Evolutionary conservation across 2,888 invertebrate species (phyloP).

Genomic region (Bimastos eiseni): DNA sequence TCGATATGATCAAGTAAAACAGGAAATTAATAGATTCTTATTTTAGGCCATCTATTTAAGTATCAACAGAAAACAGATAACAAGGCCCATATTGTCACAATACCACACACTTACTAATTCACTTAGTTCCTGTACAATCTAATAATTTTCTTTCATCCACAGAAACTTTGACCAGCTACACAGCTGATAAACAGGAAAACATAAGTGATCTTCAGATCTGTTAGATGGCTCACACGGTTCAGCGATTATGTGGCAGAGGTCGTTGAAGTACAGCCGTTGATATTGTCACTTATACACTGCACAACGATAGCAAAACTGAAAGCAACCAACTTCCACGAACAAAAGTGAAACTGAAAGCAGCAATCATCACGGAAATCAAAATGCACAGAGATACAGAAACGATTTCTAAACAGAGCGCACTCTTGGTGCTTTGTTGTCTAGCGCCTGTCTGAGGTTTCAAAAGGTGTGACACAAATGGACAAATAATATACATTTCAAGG

Average conservation of each 20-base stretch:
- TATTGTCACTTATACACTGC: neutral
- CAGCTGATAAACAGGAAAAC: neutral
- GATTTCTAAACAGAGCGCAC: neutral
- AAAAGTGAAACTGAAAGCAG: conserved; percentile 16
- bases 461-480: neutral
- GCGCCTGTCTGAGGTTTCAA: neutral
- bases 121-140: neutral
- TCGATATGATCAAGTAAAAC: too few species aligned
- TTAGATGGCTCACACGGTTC: neutral
- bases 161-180: neutral
- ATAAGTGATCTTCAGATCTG: neutral
- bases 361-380: neutral
- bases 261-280: neutral
- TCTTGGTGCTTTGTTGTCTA: neutral
- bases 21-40: too few species aligned
- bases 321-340: neutral
- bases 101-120: neutral
- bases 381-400: neutral
- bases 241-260: neutral
- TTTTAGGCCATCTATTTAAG: too few species aligned
- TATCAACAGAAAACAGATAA: too few species aligned
- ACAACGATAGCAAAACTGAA: neutral
- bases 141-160: neutral
- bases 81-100: neutral
- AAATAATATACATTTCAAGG: neutral